Base-by-base conservation (phyloP, 2,888 invertebrate species). In the Chloroclystis v-ata region DNA sequence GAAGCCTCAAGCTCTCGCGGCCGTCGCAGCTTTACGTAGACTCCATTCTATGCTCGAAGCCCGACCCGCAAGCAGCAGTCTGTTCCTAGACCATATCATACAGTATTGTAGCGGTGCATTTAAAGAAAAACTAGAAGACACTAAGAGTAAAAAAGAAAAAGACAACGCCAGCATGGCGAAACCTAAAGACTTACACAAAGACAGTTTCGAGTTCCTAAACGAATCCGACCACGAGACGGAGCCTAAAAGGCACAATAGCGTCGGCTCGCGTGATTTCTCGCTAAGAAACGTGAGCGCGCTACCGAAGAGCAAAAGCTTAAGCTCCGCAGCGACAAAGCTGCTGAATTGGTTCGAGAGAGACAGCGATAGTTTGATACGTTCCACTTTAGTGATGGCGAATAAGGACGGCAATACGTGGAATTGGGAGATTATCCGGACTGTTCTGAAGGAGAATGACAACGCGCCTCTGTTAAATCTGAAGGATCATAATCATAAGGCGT, bases 351-450 rank as follows among this genome's bases (percentile, higher is more conserved):
- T 90, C 53, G 91, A 91, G 47, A 87, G 90, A 39, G 91, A 92
- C 49, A 84, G 89, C 60, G 92, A 93, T 67, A 91, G 90, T 60
- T 79, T 92, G 54, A 90, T 97, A 11, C 92, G 93, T 64, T 95
- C 96, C 59, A 94, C 96, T 1, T 91, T 94, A 56, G 97, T 98
- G 2, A 88, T 96, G 62, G 89, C 90, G 45, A 91, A 92, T 48
- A 94, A 95, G 61, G 96, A 96, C 65, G 94, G 94, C 3, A 91
- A 91, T 48, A 90, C 92, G 0, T 98, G 98, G 98, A 94, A 97
- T 73, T 98, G 97, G 97, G 94, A 95, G 63, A 90, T 96, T n/a
- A 93, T 98, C 52, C 90, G 93, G 52, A 92, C 95, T 30, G 91
- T 96, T 65, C 83, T 97, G 20, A 94, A 93, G 85, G 86, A 86